phyloP scores from a whole-genome alignment of 2,888 invertebrate genomes.

The Xanthorhoe spadicearia region DNA sequence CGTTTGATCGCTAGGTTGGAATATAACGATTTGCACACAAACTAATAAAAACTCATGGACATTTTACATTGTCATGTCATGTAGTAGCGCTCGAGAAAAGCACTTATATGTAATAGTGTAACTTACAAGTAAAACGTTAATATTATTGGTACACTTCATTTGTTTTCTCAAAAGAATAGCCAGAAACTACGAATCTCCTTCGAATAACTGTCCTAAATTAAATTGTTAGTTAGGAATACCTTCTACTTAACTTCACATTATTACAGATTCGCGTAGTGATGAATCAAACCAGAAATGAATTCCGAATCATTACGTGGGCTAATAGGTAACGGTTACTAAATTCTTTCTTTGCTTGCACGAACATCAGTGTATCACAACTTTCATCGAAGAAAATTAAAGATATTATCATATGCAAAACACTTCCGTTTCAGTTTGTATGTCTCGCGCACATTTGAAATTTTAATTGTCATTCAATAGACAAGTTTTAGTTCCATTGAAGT shows the following conservation, averaged over 20 bases:
- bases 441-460: background rate
- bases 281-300: conserved; percentile 23
- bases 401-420: conserved; percentile 21
- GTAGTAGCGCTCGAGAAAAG: too few species aligned
- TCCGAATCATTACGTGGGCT: conserved; percentile 21
- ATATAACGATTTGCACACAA: too few species aligned
- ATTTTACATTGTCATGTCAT: too few species aligned
- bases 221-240: background rate
- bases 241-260: background rate
- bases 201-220: background rate
- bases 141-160: too few species aligned
- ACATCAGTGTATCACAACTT: conserved; percentile 31
- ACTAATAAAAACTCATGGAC: too few species aligned
- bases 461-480: background rate
- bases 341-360: conserved; percentile 25
- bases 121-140: too few species aligned
- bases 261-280: conserved; percentile 14
- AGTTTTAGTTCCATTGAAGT: background rate
- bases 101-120: too few species aligned
- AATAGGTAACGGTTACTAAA: conserved; percentile 24
- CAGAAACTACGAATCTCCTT: background rate
- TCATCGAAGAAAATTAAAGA: conserved; percentile 27
- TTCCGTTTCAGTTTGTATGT: conserved; percentile 21
- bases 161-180: too few species aligned
- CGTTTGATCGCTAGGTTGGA: background rate